A percentile compares a stretch with the other conserved stretches of the same genome.
phyloP scores from a whole-genome alignment of 1,140 invertebrate genomes.

The Meteorus sp. region DNA sequence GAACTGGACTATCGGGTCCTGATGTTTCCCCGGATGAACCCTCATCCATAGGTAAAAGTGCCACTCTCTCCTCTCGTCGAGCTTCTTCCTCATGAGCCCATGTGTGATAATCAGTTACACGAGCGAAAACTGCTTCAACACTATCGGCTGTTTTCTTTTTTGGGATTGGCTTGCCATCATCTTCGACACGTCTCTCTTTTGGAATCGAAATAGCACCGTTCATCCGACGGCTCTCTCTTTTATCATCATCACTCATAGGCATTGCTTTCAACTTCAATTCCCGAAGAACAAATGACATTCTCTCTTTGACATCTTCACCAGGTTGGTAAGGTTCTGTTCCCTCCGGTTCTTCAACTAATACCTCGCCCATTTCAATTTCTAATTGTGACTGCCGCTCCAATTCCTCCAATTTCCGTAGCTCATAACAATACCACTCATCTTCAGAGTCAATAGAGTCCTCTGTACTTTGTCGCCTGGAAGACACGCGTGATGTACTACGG shows the following conservation, averaged over 20 bases:
- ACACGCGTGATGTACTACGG: slow-evolving; percentile 81
- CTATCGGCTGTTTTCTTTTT: slow-evolving; percentile 52
- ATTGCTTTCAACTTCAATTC: slow-evolving; percentile 73
- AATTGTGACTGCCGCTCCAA: slow-evolving; percentile 75
- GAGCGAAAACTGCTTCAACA: slow-evolving; percentile 55
- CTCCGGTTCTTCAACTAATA: slow-evolving; percentile 65
- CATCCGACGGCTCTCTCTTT: slow-evolving; percentile 34
- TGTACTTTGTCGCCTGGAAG: slow-evolving; percentile 85
- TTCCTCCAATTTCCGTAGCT: slow-evolving; percentile 82
- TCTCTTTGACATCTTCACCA: slow-evolving; percentile 72
- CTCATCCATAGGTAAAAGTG: slow-evolving; percentile 48
- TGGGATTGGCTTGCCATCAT: slow-evolving; percentile 48
- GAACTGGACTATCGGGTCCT: slow-evolving; percentile 79
- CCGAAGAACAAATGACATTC: slow-evolving; percentile 74
- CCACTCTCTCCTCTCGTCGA: slow-evolving; percentile 58
- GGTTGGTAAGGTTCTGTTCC: slow-evolving; percentile 62
- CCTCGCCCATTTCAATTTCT: slow-evolving; percentile 66
- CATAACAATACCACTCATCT: slow-evolving; percentile 92
- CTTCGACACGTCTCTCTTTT: slow-evolving; percentile 40
- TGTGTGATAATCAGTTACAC: slow-evolving; percentile 59
- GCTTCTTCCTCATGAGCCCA: slow-evolving; percentile 53
- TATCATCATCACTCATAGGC: slow-evolving; percentile 32
- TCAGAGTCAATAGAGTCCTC: slow-evolving; percentile 92
- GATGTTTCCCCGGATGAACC: slow-evolving; percentile 81
- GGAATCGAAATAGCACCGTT: slow-evolving; percentile 43